A percentile compares a stretch with the other conserved stretches of the same genome.
Evolutionary conservation across 2,888 invertebrate species (phyloP).

Genomic region (Dione vanillae): DNA sequence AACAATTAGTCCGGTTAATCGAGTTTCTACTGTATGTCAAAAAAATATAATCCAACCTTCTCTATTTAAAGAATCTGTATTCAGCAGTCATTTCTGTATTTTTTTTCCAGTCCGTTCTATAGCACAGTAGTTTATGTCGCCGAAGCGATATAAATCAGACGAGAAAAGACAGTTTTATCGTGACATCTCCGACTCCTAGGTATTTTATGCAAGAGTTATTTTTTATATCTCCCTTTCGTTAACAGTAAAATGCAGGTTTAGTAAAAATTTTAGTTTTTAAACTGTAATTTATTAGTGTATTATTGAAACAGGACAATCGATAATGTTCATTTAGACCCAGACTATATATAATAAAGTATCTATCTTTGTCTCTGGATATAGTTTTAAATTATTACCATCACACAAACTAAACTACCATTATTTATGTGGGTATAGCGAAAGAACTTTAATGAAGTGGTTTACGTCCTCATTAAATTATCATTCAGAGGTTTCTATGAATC

Average conservation of each 20-base stretch:
- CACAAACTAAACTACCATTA: constrained; percentile 7
- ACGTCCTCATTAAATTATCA: constrained; percentile 17
- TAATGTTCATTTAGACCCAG: too few relatives aligned
- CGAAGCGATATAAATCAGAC: constrained; percentile 1
- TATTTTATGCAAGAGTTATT: neutral
- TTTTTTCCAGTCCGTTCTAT: neutral
- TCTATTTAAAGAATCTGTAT: neutral
- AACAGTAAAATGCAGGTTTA: neutral
- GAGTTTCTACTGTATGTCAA: neutral
- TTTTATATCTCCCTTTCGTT: neutral
- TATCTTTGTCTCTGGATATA: neutral
- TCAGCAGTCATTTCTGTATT: neutral
- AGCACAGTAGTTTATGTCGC: neutral
- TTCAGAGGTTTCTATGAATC: neutral
- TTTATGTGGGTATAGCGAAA: constrained; percentile 9
- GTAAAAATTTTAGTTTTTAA: too few relatives aligned
- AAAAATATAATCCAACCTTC: neutral
- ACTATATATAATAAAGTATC: too few relatives aligned
- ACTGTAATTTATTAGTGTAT: too few relatives aligned
- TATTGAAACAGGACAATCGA: too few relatives aligned
- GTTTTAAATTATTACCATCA: neutral
- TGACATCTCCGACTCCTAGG: neutral
- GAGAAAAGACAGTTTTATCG: neutral
- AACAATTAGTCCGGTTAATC: too few relatives aligned
- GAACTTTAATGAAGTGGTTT: constrained; percentile 17